Conservation (phyloP, 2,797 vertebrate genomes). For the Dendrocincla tyrannina region DNA sequence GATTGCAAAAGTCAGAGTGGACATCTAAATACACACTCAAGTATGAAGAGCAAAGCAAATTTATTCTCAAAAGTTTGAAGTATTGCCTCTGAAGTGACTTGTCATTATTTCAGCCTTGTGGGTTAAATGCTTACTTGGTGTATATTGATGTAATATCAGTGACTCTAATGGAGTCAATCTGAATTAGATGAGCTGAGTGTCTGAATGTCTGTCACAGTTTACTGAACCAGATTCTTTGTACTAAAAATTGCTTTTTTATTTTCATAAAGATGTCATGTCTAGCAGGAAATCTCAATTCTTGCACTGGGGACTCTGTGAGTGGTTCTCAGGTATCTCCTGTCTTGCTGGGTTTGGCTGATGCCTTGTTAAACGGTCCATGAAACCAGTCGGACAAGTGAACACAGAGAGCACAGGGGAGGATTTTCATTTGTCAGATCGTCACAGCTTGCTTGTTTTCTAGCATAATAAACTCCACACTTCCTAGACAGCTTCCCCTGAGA, state of each 20-base stretch:
- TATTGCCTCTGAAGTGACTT: not conserved
- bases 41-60: not conserved
- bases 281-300: not conserved
- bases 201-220: not conserved
- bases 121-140: not conserved
- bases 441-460: slow-evolving; percentile 15
- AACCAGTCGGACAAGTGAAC: not conserved
- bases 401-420: not conserved
- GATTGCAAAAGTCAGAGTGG: not conserved
- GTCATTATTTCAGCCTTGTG: not conserved
- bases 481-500: not conserved
- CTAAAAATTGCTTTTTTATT: not conserved
- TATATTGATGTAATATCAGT: not conserved
- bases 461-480: not conserved
- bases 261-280: slow-evolving; percentile 22
- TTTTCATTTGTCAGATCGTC: slow-evolving; percentile 1
- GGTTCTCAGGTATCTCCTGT: not conserved
- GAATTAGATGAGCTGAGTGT: not conserved
- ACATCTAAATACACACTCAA: not conserved
- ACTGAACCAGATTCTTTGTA: not conserved
- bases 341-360: not conserved
- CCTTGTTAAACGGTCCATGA: slow-evolving; percentile 20
- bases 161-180: not conserved
- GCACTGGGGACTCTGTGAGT: not conserved
- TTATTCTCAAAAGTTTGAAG: not conserved